Percentiles rank a stretch among this genome's conserved stretches.
phyloP scores from a whole-genome alignment of 1,140 invertebrate species.

The Anoplophora glabripennis region DNA sequence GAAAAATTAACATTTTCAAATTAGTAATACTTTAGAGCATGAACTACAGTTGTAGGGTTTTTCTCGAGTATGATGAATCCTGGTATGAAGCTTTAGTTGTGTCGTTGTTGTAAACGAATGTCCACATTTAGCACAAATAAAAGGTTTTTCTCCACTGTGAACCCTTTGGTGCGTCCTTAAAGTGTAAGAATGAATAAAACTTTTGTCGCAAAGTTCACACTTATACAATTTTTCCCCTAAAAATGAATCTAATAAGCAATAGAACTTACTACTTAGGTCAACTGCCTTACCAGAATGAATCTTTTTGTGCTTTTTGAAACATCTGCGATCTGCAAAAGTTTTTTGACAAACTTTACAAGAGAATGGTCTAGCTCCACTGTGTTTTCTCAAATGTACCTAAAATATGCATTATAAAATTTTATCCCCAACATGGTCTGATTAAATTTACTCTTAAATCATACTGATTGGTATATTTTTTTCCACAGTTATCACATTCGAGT shows the following conservation, averaged over 20 bases:
- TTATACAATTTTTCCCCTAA: constrained; percentile 15
- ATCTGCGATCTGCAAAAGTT: constrained; percentile 31
- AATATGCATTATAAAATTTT: neutral
- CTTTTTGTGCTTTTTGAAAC: constrained; percentile 28
- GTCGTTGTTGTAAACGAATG: constrained; percentile 30
- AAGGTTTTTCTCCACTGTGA: constrained; percentile 39
- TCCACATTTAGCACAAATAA: constrained; percentile 27
- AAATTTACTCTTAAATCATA: constrained; percentile 12
- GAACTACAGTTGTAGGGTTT: constrained; percentile 30
- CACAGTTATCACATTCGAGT: constrained; percentile 1
- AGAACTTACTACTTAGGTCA: neutral
- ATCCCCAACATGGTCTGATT: neutral
- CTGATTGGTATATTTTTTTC: constrained; percentile 8
- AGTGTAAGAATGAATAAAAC: constrained; percentile 21
- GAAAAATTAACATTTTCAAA: neutral
- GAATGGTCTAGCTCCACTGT: constrained; percentile 35
- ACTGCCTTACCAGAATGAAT: constrained; percentile 28
- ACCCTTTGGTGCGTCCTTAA: constrained; percentile 26
- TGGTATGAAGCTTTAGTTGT: constrained; percentile 28
- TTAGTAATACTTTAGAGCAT: constrained; percentile 27
- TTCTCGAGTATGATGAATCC: constrained; percentile 30
- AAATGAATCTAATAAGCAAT: constrained; percentile 19
- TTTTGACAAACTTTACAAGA: constrained; percentile 28
- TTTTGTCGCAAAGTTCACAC: constrained; percentile 21
- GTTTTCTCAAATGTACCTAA: constrained; percentile 31